Conservation (phyloP, 2,113 vertebrate species). For the Toxostoma redivivum region DNA sequence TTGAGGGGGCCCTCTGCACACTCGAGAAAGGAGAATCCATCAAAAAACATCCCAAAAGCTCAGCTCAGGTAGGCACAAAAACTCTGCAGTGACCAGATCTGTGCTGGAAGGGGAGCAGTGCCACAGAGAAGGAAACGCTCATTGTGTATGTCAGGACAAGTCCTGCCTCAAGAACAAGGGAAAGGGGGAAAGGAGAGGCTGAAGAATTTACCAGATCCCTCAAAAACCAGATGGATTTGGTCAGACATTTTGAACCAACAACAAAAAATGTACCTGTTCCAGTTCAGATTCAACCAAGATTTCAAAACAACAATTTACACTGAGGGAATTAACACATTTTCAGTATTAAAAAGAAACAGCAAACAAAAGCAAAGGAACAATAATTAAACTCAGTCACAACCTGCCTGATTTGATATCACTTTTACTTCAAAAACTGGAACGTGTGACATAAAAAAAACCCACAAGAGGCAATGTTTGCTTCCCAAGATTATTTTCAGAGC, state of each 20-base stretch:
- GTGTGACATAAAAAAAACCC: background rate
- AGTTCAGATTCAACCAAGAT: background rate
- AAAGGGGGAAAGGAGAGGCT: background rate
- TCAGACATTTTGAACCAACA: background rate
- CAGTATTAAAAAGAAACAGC: background rate
- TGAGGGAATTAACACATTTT: background rate
- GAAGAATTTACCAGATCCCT: background rate
- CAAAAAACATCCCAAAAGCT: background rate
- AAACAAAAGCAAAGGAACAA: background rate
- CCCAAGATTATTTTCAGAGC: background rate
- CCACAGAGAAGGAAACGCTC: background rate
- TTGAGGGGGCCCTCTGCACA: background rate
- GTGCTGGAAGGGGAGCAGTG: background rate
- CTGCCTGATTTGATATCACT: background rate
- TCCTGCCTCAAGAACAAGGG: accelerated
- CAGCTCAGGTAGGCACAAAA: background rate
- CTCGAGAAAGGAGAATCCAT: background rate
- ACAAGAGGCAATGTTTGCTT: accelerated
- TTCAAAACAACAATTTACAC: background rate
- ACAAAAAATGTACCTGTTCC: background rate
- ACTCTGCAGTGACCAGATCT: background rate
- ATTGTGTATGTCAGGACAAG: accelerated
- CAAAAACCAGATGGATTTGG: background rate
- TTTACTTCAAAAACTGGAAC: background rate
- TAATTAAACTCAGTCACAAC: background rate